Conservation (phyloP, 2,888 invertebrate species). For the Aphodius granarius region DNA sequence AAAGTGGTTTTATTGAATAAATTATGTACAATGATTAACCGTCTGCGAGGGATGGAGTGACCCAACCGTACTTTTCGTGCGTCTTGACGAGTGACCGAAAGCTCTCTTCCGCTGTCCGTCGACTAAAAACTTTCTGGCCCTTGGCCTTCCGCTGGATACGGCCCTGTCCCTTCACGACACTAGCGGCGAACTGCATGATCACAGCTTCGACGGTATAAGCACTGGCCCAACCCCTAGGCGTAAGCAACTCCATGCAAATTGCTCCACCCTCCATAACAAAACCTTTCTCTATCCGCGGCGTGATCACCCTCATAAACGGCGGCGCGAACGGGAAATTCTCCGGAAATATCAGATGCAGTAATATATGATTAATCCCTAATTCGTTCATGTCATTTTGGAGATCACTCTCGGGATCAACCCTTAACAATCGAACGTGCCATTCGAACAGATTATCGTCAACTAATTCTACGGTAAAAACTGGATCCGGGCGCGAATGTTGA, state of each 20-base stretch:
- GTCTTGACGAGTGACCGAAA: conserved; percentile 86
- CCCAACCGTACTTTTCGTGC: conserved; percentile 91
- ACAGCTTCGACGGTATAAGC: conserved; percentile 87
- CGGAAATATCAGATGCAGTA: conserved; percentile 80
- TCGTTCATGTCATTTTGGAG: conserved; percentile 81
- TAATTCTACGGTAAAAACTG: conserved; percentile 80
- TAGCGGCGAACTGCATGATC: conserved; percentile 87
- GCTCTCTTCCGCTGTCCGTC: conserved; percentile 83
- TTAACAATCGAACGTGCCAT: conserved; percentile 82
- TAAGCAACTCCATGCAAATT: conserved; percentile 86
- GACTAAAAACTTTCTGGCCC: conserved; percentile 76
- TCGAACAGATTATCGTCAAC: conserved; percentile 86
- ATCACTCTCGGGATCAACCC: conserved; percentile 82
- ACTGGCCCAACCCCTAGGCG: conserved; percentile 86
- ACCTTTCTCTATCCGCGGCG: conserved; percentile 68
- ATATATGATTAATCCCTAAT: conserved; percentile 71
- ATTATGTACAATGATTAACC: conserved; percentile 61
- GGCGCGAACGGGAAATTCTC: conserved; percentile 90
- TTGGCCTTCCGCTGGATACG: conserved; percentile 78
- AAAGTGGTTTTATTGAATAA: not conserved
- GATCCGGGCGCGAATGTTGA: conserved; percentile 69
- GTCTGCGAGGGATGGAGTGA: conserved; percentile 82
- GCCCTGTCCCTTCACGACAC: conserved; percentile 85
- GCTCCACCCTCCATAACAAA: conserved; percentile 92
- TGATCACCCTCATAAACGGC: conserved; percentile 72